These are phyloP conservation scores for Tanytarsus gracilentus DNA, from an alignment of 2,888 invertebrate species.

Conservation along the genomic window DNA sequence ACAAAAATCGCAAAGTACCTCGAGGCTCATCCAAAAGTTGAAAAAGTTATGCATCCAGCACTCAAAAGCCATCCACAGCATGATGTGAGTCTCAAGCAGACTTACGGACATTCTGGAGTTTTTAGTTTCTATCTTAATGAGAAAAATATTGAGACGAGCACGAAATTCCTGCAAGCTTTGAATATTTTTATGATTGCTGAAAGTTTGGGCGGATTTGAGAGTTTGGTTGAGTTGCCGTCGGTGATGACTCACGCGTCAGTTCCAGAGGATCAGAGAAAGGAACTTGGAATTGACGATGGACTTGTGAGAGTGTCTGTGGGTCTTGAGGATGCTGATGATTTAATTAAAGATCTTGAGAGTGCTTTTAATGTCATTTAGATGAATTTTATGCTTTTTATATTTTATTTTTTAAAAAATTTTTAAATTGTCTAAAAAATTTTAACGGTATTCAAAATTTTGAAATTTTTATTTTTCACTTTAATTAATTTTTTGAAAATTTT, in stretches of 20 bases:
- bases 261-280: constrained; percentile 55
- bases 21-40: constrained; percentile 62
- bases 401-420: neutral
- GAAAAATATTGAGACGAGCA: constrained; percentile 49
- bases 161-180: constrained; percentile 57
- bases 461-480: no score
- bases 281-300: constrained; percentile 67
- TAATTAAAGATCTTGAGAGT: constrained; percentile 62
- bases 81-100: constrained; percentile 62
- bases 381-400: neutral
- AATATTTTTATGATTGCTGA: constrained; percentile 76
- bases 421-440: no score
- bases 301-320: constrained; percentile 77
- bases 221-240: constrained; percentile 80
- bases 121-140: constrained; percentile 69
- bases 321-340: constrained; percentile 68
- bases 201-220: constrained; percentile 84
- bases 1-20: constrained; percentile 66
- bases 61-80: constrained; percentile 73
- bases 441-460: no score
- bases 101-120: constrained; percentile 77
- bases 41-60: constrained; percentile 65
- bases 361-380: neutral
- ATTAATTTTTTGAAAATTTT: no score
- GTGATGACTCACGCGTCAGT: constrained; percentile 88